A percentile compares a stretch with the other conserved stretches of the same genome.
phyloP scores from a whole-genome alignment of 1,140 invertebrate species.

The Halyomorpha halys region DNA sequence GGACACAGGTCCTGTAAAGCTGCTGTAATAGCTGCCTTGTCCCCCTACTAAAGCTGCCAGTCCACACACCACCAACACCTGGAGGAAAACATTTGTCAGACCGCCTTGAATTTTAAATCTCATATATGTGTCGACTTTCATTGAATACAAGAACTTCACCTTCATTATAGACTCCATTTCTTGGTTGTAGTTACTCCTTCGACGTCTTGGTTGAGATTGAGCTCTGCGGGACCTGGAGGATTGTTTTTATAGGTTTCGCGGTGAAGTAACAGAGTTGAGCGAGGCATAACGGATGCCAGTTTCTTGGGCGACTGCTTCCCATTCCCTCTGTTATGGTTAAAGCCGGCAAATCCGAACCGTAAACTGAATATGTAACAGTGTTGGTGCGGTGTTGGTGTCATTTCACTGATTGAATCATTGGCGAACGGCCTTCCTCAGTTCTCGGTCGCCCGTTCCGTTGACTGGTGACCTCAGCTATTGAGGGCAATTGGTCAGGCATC shows the following conservation, averaged over 20 bases:
- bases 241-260: conserved; percentile 16
- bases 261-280: conserved; percentile 8
- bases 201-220: background rate
- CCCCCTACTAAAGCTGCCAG: background rate
- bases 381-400: background rate
- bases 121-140: too few relatives aligned
- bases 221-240: background rate
- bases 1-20: conserved; percentile 31
- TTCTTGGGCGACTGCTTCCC: conserved; percentile 14
- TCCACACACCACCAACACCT: conserved; percentile 8
- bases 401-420: conserved; percentile 2
- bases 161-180: too few relatives aligned
- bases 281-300: conserved; percentile 13
- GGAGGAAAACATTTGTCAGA: background rate
- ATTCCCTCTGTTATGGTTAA: background rate
- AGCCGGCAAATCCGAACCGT: conserved; percentile 8
- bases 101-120: too few relatives aligned
- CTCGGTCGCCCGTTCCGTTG: too few relatives aligned
- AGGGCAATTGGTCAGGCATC: too few relatives aligned
- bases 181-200: background rate
- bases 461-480: too few relatives aligned
- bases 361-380: conserved; percentile 7
- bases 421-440: background rate
- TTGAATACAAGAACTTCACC: too few relatives aligned
- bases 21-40: conserved; percentile 27